Base-by-base conservation (phyloP, 2,113 vertebrate species). In the Tapirus terrestris region DNA sequence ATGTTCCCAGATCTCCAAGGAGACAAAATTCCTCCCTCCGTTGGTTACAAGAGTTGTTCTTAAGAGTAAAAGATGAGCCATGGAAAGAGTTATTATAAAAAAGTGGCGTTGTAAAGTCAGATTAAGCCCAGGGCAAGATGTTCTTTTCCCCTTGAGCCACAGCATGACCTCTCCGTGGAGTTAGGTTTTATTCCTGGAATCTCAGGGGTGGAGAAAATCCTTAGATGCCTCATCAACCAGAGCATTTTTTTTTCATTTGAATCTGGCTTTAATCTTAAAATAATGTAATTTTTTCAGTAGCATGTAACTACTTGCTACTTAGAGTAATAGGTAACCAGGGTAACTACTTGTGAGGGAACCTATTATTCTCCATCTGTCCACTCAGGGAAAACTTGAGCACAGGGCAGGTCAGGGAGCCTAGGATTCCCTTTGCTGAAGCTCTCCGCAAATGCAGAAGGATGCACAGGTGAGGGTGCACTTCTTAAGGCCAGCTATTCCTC, bases 381-480 rank as follows among this genome's bases (percentile, higher is more conserved):
- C 67, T 91, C 94, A 99, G 97, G 97, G 98, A 73, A 98, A 96
- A 5, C 96, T 98, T 96, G 91, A 98, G 45, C 96, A 98, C 43
- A 95, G 95, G 95, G 92, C 87, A 96, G 98, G 33, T 23, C 97
- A 98, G 83, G 81, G 39, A 61, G 82, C 63, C 77, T 98, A 20
- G 96, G 98, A 94, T 98, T 98, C 89, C 91, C 98, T 31, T 98
- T 98, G 91, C 91, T 82, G 72, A 89, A 8, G 39, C 73, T 89
- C 48, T 98, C 98, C 92, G 84, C 70, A 4, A 61, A 97, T 63
- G 88, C 94, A 77, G 92, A 97, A 88, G 88, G 91, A 76, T 60
- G 39, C 70, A 96, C 83, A 85, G 81, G 90, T 76, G 98, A 98
- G 73, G 68, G 94, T 84, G 95, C 98, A 51, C 90, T 98, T 85